Percentiles rank a stretch among this genome's conserved stretches.
phyloP scores from a whole-genome alignment of 2,888 invertebrate genomes.

The Strigamia transsilvanica region DNA sequence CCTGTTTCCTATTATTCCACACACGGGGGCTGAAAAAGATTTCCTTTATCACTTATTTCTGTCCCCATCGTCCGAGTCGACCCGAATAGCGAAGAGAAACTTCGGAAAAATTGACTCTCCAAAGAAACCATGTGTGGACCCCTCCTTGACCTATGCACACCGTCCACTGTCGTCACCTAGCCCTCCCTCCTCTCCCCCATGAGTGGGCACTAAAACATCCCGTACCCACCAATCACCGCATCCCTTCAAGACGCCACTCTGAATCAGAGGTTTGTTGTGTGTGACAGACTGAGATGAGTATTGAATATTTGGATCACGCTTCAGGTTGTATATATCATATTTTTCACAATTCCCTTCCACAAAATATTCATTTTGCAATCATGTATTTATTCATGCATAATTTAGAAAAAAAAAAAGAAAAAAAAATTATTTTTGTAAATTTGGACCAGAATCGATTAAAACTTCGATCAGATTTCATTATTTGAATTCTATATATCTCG shows the following conservation, averaged over 20 bases:
- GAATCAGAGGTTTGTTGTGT: conserved; percentile 35
- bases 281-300: conserved; percentile 34
- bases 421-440: too few relatives aligned
- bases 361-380: background rate
- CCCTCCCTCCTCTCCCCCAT: conserved; percentile 32
- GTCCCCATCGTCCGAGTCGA: background rate
- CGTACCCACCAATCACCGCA: conserved; percentile 35
- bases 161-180: conserved; percentile 48
- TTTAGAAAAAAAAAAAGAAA: too few relatives aligned
- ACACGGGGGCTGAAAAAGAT: background rate
- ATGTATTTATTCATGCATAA: too few relatives aligned
- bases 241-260: conserved; percentile 31
- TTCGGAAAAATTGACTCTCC: conserved; percentile 16
- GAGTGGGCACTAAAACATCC: conserved; percentile 48
- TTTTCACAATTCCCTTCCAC: background rate
- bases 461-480: background rate
- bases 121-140: conserved; percentile 40
- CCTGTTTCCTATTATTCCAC: too few relatives aligned
- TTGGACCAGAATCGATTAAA: too few relatives aligned
- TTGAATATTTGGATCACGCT: conserved; percentile 27
- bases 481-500: background rate
- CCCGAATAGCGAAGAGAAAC: background rate
- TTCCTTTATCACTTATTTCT: background rate
- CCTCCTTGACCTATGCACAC: conserved; percentile 37
- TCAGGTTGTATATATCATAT: conserved; percentile 10